phyloP scores from a whole-genome alignment of 2,888 invertebrate genomes.

The Spilarctia lutea region DNA sequence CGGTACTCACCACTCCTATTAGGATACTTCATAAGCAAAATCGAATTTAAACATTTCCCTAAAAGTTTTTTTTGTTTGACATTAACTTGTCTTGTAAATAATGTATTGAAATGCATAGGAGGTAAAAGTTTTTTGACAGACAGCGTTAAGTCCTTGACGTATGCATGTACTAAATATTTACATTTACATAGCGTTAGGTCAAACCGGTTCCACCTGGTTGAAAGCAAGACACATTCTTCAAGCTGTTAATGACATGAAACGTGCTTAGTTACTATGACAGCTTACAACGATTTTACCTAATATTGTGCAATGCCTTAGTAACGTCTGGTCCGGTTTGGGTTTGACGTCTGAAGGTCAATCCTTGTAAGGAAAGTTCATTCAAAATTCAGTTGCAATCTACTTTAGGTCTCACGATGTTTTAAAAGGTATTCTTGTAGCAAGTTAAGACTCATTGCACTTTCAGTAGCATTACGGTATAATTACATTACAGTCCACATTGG shows the following conservation, averaged over 20 bases:
- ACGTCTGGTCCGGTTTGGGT: not conserved
- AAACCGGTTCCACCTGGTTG: not conserved
- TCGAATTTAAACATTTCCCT: too few relatives aligned
- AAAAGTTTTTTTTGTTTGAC: too few relatives aligned
- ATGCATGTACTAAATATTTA: not conserved
- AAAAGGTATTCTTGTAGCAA: too few relatives aligned
- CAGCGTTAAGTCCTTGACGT: not conserved
- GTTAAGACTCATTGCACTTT: too few relatives aligned
- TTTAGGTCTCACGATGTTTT: too few relatives aligned
- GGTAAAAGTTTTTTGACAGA: not conserved
- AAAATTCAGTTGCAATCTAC: too few relatives aligned
- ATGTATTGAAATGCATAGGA: not conserved
- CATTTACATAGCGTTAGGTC: not conserved
- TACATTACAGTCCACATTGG: too few relatives aligned
- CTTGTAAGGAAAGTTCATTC: too few relatives aligned
- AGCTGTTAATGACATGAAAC: not conserved
- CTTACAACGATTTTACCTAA: not conserved
- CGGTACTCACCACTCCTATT: too few relatives aligned
- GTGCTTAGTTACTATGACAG: not conserved
- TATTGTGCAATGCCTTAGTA: not conserved
- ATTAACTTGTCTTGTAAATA: not conserved
- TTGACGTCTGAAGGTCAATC: not conserved
- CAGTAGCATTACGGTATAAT: too few relatives aligned
- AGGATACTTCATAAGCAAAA: too few relatives aligned
- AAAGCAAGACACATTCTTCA: not conserved